Conservation (phyloP, 2,888 invertebrate genomes). For the Lymantria dispar region DNA sequence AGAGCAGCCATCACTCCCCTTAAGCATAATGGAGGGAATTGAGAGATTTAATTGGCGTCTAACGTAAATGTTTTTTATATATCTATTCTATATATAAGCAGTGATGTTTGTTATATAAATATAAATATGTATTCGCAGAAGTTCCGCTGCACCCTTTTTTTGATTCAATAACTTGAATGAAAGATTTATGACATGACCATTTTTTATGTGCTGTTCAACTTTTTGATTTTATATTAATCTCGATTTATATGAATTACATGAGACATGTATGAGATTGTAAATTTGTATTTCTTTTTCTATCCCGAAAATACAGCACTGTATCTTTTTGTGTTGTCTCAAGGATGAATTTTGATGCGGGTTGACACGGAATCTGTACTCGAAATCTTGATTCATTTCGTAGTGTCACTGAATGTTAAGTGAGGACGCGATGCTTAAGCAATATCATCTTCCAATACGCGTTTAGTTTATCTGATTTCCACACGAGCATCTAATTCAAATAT, state of each 20-base stretch:
- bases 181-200: conserved; percentile 24
- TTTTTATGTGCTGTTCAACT: conserved; percentile 11
- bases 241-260: conserved; percentile 50
- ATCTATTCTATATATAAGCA: background rate
- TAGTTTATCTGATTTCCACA: conserved; percentile 37
- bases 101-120: background rate
- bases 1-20: no score
- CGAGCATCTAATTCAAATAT: conserved; percentile 45
- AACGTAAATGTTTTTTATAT: no score
- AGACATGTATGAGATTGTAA: conserved; percentile 42
- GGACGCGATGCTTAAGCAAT: conserved; percentile 41
- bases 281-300: conserved; percentile 28
- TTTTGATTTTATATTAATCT: conserved; percentile 25
- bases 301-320: conserved; percentile 41
- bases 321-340: conserved; percentile 45
- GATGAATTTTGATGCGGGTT: conserved; percentile 66
- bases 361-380: conserved; percentile 49
- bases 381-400: conserved; percentile 46
- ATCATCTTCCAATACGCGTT: conserved; percentile 31
- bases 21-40: no score
- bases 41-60: no score
- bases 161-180: conserved; percentile 17
- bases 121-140: conserved; percentile 9
- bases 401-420: conserved; percentile 54
- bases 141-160: conserved; percentile 6